Evolutionary conservation across 2,888 invertebrate species (phyloP).

Genomic region (Macrosoma leucophasiata): DNA sequence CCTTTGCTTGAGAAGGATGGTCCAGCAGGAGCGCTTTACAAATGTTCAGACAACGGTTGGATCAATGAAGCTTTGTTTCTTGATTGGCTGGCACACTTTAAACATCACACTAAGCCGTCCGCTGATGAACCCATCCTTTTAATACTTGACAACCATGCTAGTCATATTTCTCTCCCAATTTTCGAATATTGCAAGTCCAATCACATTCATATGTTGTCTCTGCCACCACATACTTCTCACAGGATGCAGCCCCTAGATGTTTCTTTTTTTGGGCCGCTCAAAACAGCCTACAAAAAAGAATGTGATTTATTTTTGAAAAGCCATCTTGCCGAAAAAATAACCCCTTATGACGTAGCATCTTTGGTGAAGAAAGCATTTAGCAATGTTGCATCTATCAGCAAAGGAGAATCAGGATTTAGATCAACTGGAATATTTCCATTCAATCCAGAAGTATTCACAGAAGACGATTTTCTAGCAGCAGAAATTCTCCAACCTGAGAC

Average conservation of each 20-base stretch:
- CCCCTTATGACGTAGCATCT: too few species aligned
- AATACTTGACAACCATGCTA: conserved; percentile 31
- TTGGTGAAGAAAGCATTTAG: too few species aligned
- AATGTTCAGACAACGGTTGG: conserved; percentile 32
- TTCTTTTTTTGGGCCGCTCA: conserved; percentile 22
- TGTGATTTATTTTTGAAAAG: too few species aligned
- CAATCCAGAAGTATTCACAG: conserved; percentile 29
- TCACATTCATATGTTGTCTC: conserved; percentile 23
- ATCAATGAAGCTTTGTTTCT: conserved; percentile 21
- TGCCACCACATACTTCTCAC: conserved; percentile 31
- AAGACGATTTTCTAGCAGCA: conserved; percentile 28
- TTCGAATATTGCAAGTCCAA: conserved; percentile 27
- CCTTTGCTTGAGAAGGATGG: conserved; percentile 43
- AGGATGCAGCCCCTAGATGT: conserved; percentile 31
- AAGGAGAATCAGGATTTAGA: conserved; percentile 35
- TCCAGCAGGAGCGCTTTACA: conserved; percentile 38
- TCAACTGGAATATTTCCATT: conserved; percentile 34
- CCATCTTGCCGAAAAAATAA: too few species aligned
- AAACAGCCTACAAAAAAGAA: conserved; percentile 27
- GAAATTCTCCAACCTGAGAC: conserved; percentile 17
- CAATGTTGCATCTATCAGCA: conserved; percentile 32
- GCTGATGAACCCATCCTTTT: conserved; percentile 27
- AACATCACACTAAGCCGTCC: conserved; percentile 16
- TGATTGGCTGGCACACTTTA: conserved; percentile 12
- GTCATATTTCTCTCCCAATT: conserved; percentile 24